Evolutionary conservation across 2,113 vertebrate genomes (phyloP).

Genomic region (Microtus oregoni): DNA sequence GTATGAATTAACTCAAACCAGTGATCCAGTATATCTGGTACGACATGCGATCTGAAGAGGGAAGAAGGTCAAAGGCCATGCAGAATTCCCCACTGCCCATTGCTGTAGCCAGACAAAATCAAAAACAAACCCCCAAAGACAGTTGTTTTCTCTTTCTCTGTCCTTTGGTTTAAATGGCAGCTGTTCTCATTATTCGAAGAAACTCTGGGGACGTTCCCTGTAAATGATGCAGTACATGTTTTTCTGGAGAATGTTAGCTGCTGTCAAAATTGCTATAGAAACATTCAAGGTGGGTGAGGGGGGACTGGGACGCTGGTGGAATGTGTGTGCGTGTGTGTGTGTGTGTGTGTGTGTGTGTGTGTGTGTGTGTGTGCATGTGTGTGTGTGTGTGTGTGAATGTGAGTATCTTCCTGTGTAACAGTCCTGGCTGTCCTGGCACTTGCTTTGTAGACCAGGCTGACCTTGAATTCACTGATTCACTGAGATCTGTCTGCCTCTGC

Average conservation of each 20-base stretch:
- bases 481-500: too few species aligned
- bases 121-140: not conserved
- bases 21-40: slow-evolving; percentile 40
- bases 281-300: not conserved
- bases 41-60: slow-evolving; percentile 41
- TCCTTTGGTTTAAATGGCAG: slow-evolving; percentile 49
- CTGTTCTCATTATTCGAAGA: slow-evolving; percentile 32
- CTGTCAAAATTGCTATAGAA: slow-evolving; percentile 10
- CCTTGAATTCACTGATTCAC: too few species aligned
- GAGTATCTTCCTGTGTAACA: too few species aligned
- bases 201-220: not conserved
- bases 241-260: not conserved
- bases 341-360: not conserved
- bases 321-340: not conserved
- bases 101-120: not conserved
- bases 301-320: not conserved
- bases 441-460: too few species aligned
- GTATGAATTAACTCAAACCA: slow-evolving; percentile 62
- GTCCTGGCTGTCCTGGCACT: too few species aligned
- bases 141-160: not conserved
- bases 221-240: not conserved
- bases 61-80: slow-evolving; percentile 75
- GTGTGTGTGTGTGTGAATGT: too few species aligned
- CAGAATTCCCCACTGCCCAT: slow-evolving; percentile 80
- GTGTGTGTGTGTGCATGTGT: too few species aligned